Conservation (phyloP, 2,113 vertebrate genomes). For the Centropus bengalensis region DNA sequence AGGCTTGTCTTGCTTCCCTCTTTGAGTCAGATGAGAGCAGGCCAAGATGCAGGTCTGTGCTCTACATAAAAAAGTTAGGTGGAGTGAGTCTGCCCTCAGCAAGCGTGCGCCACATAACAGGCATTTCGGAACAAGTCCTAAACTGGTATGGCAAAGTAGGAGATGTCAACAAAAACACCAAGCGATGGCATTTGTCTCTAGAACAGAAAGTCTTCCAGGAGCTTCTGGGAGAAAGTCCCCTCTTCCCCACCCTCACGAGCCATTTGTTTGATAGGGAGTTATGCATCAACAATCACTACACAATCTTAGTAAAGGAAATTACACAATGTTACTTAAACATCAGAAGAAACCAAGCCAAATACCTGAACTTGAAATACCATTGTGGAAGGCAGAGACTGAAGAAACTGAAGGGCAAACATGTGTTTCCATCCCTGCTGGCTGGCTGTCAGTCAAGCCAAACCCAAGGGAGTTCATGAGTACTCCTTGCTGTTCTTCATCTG, state of each 20-base stretch:
- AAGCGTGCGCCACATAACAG: slow-evolving; percentile 4
- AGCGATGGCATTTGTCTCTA: slow-evolving; percentile 11
- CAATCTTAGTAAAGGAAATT: slow-evolving; percentile 56
- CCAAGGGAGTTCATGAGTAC: background rate
- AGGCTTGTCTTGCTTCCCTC: slow-evolving; percentile 59
- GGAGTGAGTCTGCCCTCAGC: slow-evolving; percentile 42
- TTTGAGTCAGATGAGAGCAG: slow-evolving; percentile 40
- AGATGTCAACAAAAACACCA: background rate
- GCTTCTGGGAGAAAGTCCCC: slow-evolving; percentile 37
- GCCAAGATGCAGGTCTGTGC: slow-evolving; percentile 5
- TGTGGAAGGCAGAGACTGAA: background rate
- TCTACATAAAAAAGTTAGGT: slow-evolving; percentile 58
- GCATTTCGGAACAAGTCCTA: slow-evolving; percentile 37
- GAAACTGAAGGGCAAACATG: background rate
- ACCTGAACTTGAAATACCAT: background rate
- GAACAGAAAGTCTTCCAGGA: slow-evolving; percentile 55
- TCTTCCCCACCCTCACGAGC: slow-evolving; percentile 54
- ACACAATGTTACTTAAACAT: slow-evolving; percentile 37
- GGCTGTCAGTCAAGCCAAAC: background rate
- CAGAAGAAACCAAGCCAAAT: background rate
- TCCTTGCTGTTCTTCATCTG: background rate
- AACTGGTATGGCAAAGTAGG: background rate
- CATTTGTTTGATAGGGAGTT: slow-evolving; percentile 58
- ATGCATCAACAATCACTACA: slow-evolving; percentile 61
- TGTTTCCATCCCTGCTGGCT: background rate